These are phyloP conservation scores for Eupeodes luniger DNA, from an alignment of 2,888 invertebrate genomes.

Conservation along the genomic window DNA sequence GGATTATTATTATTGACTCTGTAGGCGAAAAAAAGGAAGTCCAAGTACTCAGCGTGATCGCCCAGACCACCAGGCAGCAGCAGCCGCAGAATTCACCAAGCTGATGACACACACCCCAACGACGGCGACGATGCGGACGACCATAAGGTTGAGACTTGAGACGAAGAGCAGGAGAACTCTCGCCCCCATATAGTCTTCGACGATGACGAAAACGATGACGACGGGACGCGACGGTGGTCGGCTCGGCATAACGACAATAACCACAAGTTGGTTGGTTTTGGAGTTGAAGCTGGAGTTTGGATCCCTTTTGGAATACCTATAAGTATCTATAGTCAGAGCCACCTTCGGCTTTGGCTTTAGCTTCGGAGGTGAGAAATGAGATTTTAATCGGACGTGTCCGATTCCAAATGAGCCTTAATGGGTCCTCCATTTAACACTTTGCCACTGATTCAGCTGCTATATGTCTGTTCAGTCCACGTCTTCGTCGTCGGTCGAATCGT, in stretches of 20 bases:
- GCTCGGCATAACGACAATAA: neutral
- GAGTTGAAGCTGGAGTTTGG: neutral
- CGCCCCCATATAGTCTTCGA: conserved; percentile 9
- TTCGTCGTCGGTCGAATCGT: neutral
- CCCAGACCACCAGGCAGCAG: conserved; percentile 68
- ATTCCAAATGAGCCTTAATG: conserved; percentile 85
- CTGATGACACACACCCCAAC: conserved; percentile 24
- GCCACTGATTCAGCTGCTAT: conserved; percentile 49
- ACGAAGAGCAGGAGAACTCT: neutral
- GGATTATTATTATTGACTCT: conserved; percentile 71
- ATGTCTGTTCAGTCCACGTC: neutral
- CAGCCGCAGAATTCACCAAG: conserved; percentile 16
- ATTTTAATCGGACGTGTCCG: conserved; percentile 85
- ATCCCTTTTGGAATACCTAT: conserved; percentile 7
- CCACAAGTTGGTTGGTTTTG: conserved; percentile 13
- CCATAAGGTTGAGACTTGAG: neutral
- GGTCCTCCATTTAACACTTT: conserved; percentile 82
- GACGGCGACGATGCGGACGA: neutral
- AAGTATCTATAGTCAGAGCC: conserved; percentile 36
- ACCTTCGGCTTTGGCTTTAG: conserved; percentile 21
- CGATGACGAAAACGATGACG: conserved; percentile 1
- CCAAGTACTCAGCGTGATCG: conserved; percentile 47
- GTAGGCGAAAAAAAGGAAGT: conserved; percentile 37
- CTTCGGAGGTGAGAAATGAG: conserved; percentile 84
- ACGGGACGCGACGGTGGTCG: neutral